Evolutionary conservation across 2,113 vertebrate genomes (phyloP).

Genomic region (Corydoras maculifer): DNA sequence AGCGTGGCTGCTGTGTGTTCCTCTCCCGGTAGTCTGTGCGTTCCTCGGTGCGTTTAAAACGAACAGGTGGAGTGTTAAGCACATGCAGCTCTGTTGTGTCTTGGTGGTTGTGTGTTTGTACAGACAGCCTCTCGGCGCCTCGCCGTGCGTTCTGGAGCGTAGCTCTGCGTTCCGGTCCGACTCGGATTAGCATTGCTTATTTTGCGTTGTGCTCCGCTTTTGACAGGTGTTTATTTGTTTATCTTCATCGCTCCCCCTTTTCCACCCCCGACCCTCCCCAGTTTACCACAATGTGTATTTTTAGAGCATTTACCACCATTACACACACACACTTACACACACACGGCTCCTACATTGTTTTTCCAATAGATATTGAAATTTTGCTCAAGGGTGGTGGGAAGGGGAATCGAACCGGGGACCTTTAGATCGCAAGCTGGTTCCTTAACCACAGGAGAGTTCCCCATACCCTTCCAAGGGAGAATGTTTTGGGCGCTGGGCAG

Average conservation of each 20-base stretch:
- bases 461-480: no score
- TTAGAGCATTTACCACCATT: no score
- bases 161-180: neutral
- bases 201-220: conserved; percentile 35
- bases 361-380: no score
- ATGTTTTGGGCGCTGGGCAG: no score
- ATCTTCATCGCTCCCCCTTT: conserved; percentile 11
- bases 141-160: conserved; percentile 1
- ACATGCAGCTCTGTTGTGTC: neutral
- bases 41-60: neutral
- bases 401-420: no score
- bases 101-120: neutral
- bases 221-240: conserved; percentile 48
- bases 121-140: neutral
- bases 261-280: neutral
- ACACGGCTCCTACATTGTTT: no score
- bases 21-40: neutral
- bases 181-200: conserved; percentile 28
- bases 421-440: no score
- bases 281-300: neutral
- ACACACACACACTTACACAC: no score
- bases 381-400: no score
- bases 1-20: neutral
- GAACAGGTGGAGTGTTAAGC: conserved; percentile 6
- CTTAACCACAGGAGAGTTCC: no score